Percentiles rank a stretch among this genome's conserved stretches.
Evolutionary conservation across 1,140 invertebrate genomes (phyloP).

Genomic region (Halictus rubicundus): DNA sequence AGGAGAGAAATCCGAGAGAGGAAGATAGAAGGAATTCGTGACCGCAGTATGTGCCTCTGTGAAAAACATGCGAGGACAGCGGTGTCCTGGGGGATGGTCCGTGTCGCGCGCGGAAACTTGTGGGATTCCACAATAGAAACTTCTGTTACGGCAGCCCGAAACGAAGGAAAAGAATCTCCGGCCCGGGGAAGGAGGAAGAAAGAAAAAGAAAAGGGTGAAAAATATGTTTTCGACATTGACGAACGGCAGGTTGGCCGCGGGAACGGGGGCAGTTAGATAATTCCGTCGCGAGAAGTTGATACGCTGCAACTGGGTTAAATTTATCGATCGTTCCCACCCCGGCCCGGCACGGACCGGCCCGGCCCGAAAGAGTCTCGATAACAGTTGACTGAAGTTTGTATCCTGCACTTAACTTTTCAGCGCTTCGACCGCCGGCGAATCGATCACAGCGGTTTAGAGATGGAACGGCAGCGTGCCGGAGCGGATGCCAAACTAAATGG

Average conservation of each 20-base stretch:
- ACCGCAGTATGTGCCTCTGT: slow-evolving; percentile 11
- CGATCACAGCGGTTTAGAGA: not conserved
- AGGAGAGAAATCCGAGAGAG: not conserved
- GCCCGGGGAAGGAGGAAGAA: not conserved
- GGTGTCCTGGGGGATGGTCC: slow-evolving; percentile 8
- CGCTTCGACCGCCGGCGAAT: not conserved
- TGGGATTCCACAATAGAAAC: slow-evolving; percentile 43
- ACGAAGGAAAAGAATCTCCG: not conserved
- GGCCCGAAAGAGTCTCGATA: slow-evolving; percentile 20
- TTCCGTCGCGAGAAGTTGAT: slow-evolving; percentile 37
- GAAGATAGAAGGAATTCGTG: not conserved
- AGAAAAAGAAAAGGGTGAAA: slow-evolving; percentile 34
- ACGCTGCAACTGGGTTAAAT: slow-evolving; percentile 38
- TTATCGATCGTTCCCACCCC: slow-evolving; percentile 6
- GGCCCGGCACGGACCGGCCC: not conserved
- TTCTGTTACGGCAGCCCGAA: slow-evolving; percentile 8
- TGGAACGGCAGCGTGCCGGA: not conserved
- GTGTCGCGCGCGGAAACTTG: slow-evolving; percentile 33
- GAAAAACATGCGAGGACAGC: slow-evolving; percentile 43
- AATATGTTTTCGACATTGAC: slow-evolving; percentile 35
- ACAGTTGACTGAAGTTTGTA: slow-evolving; percentile 24
- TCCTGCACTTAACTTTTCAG: slow-evolving; percentile 31
- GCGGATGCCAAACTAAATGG: too few species aligned
- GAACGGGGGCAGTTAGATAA: slow-evolving; percentile 35
- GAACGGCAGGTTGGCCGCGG: not conserved